Percentiles rank a stretch among this genome's conserved stretches.
These are phyloP conservation scores for Archegozetes longisetosus DNA, from an alignment of 1,140 invertebrate species.

Conservation along the genomic window DNA sequence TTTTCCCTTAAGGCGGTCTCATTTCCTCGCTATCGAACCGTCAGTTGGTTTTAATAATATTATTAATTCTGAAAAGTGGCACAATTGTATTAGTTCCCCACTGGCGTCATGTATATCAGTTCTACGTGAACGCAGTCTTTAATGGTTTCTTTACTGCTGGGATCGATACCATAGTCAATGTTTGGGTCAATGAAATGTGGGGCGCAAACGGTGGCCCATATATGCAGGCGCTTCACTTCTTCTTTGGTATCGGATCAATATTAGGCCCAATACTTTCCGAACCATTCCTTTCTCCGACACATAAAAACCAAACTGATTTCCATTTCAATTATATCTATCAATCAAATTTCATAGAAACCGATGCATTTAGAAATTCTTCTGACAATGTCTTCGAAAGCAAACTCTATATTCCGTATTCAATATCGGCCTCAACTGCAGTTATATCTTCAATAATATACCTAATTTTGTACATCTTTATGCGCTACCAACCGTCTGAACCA, in stretches of 20 bases:
- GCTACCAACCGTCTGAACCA: neutral
- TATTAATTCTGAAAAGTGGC: slow-evolving; percentile 2
- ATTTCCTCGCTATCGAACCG: slow-evolving; percentile 1
- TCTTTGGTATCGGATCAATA: slow-evolving; percentile 8
- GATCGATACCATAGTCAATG: slow-evolving; percentile 10
- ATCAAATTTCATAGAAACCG: neutral
- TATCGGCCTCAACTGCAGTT: neutral
- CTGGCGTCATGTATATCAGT: slow-evolving; percentile 5
- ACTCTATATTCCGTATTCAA: slow-evolving; percentile 3
- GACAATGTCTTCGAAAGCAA: neutral
- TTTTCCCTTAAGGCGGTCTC: slow-evolving; percentile 1
- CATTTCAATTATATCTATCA: too few species aligned
- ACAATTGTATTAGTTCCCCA: slow-evolving; percentile 9
- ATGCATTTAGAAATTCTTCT: neutral
- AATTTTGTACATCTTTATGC: neutral
- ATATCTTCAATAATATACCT: neutral
- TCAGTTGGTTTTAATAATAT: slow-evolving; percentile 1
- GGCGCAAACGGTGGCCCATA: neutral
- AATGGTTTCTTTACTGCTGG: slow-evolving; percentile 12
- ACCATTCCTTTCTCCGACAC: slow-evolving; percentile 5
- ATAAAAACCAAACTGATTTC: neutral
- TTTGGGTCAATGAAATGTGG: slow-evolving; percentile 13
- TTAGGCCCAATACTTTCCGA: slow-evolving; percentile 9
- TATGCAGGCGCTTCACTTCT: slow-evolving; percentile 14
- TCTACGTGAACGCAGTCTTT: slow-evolving; percentile 7